Percentiles rank a stretch among this genome's conserved stretches.
These are phyloP conservation scores for Drepana falcataria DNA, from an alignment of 2,888 invertebrate species.

Conservation along the genomic window DNA sequence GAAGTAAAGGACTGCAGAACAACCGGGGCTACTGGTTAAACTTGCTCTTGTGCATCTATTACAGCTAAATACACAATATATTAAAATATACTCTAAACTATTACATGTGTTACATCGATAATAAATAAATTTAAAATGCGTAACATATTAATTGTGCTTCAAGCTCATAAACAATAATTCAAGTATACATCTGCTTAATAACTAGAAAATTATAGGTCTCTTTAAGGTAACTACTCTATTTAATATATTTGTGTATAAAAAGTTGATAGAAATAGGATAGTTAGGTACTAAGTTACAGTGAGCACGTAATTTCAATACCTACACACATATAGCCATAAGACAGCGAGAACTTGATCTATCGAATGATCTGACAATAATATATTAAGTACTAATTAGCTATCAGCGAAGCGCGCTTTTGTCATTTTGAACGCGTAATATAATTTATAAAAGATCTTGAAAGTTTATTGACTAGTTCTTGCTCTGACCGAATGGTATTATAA, in stretches of 20 bases:
- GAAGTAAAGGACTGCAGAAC: constrained; percentile 12
- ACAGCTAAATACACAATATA: constrained; percentile 48
- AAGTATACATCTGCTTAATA: constrained; percentile 24
- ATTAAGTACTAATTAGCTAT: neutral
- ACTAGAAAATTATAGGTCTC: constrained; percentile 24
- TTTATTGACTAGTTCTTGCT: too few relatives aligned
- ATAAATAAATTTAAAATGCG: constrained; percentile 28
- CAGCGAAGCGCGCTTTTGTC: neutral
- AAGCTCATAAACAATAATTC: constrained; percentile 35
- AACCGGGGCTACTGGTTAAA: neutral
- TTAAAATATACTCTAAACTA: constrained; percentile 47
- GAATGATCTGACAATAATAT: neutral
- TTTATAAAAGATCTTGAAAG: too few relatives aligned
- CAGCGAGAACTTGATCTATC: neutral
- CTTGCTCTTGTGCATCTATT: constrained; percentile 36
- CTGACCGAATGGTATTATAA: too few relatives aligned
- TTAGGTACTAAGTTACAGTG: neutral
- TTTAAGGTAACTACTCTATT: constrained; percentile 31
- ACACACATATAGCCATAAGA: neutral
- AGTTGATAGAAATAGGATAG: neutral
- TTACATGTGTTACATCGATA: constrained; percentile 41
- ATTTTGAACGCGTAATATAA: too few relatives aligned
- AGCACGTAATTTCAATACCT: neutral
- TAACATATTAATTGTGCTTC: constrained; percentile 44
- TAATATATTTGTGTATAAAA: neutral